Conservation (phyloP, 2,888 invertebrate species). For the Taenaris catops region DNA sequence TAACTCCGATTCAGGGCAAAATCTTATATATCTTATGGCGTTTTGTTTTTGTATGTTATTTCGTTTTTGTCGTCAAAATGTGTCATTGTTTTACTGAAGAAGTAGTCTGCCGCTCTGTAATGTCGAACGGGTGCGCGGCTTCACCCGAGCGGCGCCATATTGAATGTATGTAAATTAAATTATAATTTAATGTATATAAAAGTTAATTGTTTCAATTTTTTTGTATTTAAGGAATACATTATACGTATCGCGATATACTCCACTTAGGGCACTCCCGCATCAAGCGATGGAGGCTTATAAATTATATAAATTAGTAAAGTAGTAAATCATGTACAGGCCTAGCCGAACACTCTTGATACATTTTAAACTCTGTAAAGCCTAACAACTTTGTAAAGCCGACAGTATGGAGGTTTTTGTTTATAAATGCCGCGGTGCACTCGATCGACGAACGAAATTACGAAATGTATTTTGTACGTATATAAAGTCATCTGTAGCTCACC, state of each 20-base stretch:
- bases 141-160: conserved; percentile 17
- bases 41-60: too few relatives aligned
- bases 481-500: conserved; percentile 12
- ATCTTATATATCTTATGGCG: too few relatives aligned
- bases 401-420: conserved; percentile 13
- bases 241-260: conserved; percentile 38
- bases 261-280: conserved; percentile 33
- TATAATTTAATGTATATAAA: conserved; percentile 72
- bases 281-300: conserved; percentile 27
- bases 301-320: conserved; percentile 32
- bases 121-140: too few relatives aligned
- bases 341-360: conserved; percentile 36
- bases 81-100: too few relatives aligned
- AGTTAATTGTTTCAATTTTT: conserved; percentile 55
- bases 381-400: conserved; percentile 8
- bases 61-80: too few relatives aligned
- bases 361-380: conserved; percentile 19
- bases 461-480: conserved; percentile 17
- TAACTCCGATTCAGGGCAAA: too few relatives aligned
- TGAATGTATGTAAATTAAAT: conserved; percentile 51
- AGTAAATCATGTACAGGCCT: conserved; percentile 47
- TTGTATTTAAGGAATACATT: conserved; percentile 64
- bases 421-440: conserved; percentile 8
- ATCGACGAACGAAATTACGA: conserved; percentile 6
- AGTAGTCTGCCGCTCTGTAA: too few relatives aligned